Evolutionary conservation across 2,797 vertebrate species (phyloP).

Genomic region (Xenentodon cancila): DNA sequence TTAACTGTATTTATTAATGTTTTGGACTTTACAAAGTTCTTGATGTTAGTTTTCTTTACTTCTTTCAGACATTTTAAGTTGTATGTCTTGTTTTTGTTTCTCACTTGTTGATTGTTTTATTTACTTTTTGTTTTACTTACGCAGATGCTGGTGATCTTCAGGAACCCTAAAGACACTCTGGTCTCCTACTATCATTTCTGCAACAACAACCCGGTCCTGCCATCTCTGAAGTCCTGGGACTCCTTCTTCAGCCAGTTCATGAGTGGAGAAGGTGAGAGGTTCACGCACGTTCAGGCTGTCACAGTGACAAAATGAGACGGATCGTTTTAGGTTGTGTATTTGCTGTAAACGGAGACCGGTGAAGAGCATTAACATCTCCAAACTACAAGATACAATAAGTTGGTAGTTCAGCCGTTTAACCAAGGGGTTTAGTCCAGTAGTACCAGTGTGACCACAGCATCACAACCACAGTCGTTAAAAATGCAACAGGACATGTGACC

Average conservation of each 20-base stretch:
- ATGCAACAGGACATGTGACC: too few relatives aligned
- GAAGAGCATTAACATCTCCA: too few relatives aligned
- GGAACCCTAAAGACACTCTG: conserved; percentile 87
- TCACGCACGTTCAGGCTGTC: background rate
- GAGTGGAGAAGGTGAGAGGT: conserved; percentile 81
- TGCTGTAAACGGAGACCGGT: too few relatives aligned
- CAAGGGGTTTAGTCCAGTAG: too few relatives aligned
- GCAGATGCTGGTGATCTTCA: conserved; percentile 85
- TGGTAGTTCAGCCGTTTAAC: too few relatives aligned
- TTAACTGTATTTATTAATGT: too few relatives aligned
- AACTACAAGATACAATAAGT: too few relatives aligned
- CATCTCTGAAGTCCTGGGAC: conserved; percentile 80
- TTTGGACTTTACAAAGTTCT: too few relatives aligned
- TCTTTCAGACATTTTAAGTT: background rate
- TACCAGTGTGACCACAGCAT: too few relatives aligned
- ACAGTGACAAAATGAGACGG: background rate
- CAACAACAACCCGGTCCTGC: conserved; percentile 79
- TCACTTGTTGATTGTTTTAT: background rate
- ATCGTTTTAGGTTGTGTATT: too few relatives aligned
- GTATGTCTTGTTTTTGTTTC: background rate
- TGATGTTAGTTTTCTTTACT: too few relatives aligned
- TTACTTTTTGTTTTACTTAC: background rate
- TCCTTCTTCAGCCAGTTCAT: conserved; percentile 84
- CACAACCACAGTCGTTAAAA: too few relatives aligned
- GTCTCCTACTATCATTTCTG: conserved; percentile 87